These are phyloP conservation scores for Eilema depressum DNA, from an alignment of 2,888 invertebrate species.

Conservation along the genomic window DNA sequence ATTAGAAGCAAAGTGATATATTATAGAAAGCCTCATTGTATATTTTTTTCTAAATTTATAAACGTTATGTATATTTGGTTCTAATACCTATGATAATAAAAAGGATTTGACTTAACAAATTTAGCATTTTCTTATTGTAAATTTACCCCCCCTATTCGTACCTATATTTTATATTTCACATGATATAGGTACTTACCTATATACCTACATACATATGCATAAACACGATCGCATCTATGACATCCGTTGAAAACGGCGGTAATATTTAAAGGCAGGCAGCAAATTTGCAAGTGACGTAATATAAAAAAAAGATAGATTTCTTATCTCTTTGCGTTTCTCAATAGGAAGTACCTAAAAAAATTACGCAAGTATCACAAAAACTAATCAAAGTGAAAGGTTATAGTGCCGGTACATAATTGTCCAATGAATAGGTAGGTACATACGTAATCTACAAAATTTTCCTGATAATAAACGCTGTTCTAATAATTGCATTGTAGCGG, in stretches of 20 bases:
- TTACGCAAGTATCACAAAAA: not conserved
- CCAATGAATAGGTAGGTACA: no score
- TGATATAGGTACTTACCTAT: no score
- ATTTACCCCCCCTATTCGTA: no score
- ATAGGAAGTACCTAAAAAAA: not conserved
- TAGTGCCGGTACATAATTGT: not conserved
- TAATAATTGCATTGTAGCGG: slow-evolving; percentile 7
- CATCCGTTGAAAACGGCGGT: not conserved
- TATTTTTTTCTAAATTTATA: slow-evolving; percentile 66
- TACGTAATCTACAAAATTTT: slow-evolving; percentile 2
- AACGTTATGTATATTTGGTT: slow-evolving; percentile 69
- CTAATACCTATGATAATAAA: slow-evolving; percentile 57
- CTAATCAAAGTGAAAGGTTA: slow-evolving; percentile 1
- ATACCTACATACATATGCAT: no score
- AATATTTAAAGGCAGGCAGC: no score
- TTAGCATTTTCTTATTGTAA: slow-evolving; percentile 27
- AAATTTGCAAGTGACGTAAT: not conserved
- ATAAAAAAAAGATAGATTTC: not conserved
- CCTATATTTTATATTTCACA: no score
- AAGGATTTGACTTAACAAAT: slow-evolving; percentile 43
- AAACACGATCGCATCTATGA: no score
- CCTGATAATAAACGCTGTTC: not conserved
- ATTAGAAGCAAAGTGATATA: slow-evolving; percentile 42
- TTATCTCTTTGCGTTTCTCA: not conserved
- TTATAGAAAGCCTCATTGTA: slow-evolving; percentile 41